Percentiles rank a stretch among this genome's conserved stretches.
phyloP scores from a whole-genome alignment of 2,797 vertebrate species.

The Tadarida brasiliensis region DNA sequence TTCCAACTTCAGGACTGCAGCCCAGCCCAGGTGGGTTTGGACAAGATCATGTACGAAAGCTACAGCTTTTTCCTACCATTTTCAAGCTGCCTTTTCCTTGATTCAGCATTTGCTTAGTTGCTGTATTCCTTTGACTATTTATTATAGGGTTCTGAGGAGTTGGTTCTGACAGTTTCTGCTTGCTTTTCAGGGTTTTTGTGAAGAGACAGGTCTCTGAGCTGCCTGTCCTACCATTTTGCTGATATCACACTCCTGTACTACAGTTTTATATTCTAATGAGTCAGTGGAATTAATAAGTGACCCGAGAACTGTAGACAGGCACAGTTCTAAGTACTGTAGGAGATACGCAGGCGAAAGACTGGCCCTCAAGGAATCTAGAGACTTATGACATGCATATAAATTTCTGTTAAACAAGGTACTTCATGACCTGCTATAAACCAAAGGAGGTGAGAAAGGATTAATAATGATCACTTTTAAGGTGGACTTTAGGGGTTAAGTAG shows the following conservation, averaged over 20 bases:
- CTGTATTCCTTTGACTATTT: neutral
- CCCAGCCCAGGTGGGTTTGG: neutral
- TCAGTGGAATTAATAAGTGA: neutral
- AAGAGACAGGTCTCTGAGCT: neutral
- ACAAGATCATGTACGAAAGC: neutral
- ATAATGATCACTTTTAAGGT: slow-evolving; percentile 28
- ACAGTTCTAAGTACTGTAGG: neutral
- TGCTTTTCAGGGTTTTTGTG: neutral
- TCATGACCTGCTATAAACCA: slow-evolving; percentile 30
- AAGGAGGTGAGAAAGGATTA: neutral
- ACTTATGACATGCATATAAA: neutral
- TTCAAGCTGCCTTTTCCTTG: neutral
- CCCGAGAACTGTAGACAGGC: neutral
- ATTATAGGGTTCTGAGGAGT: neutral
- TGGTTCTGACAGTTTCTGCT: neutral
- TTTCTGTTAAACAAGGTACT: neutral
- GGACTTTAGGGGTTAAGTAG: neutral
- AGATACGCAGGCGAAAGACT: neutral
- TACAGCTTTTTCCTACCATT: neutral
- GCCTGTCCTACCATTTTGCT: neutral
- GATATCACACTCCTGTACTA: neutral
- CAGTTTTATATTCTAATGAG: slow-evolving; percentile 39
- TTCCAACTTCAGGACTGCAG: neutral
- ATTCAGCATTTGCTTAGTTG: neutral
- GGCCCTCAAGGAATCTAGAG: neutral